A percentile compares a stretch with the other conserved stretches of the same genome.
Conservation (phyloP, 2,888 invertebrate species). For the Gortyna flavago region DNA sequence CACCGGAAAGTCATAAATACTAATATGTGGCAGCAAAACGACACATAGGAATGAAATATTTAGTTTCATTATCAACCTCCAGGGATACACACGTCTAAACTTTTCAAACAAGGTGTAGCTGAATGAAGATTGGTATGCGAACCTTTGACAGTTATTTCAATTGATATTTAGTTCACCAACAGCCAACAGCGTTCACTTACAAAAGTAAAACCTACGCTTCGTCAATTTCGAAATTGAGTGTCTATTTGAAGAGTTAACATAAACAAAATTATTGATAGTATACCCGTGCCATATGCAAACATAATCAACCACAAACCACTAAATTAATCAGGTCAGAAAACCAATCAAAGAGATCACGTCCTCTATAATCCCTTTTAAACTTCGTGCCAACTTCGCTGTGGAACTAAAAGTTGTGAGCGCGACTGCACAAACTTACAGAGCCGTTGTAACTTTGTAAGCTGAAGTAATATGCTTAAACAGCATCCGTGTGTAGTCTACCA, state of each 20-base stretch:
- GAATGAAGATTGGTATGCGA: slow-evolving; percentile 18
- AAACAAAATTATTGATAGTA: slow-evolving; percentile 25
- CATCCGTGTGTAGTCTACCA: slow-evolving; percentile 33
- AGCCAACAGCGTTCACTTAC: slow-evolving; percentile 19
- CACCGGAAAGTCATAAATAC: neutral
- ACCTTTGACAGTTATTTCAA: slow-evolving; percentile 25
- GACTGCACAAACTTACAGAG: slow-evolving; percentile 42
- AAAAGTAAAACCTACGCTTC: slow-evolving; percentile 28
- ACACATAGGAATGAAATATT: neutral
- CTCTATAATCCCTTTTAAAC: slow-evolving; percentile 34
- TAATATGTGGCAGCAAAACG: neutral
- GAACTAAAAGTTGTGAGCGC: slow-evolving; percentile 44
- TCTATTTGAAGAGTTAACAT: slow-evolving; percentile 31
- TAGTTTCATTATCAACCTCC: slow-evolving; percentile 1
- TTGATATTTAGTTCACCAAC: slow-evolving; percentile 23
- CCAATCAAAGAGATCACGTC: slow-evolving; percentile 43
- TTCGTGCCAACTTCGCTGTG: slow-evolving; percentile 36
- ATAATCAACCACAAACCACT: slow-evolving; percentile 40
- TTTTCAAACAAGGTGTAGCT: slow-evolving; percentile 9
- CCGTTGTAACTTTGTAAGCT: slow-evolving; percentile 45
- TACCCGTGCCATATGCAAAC: slow-evolving; percentile 28
- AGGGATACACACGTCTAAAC: slow-evolving; percentile 1
- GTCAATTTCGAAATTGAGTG: slow-evolving; percentile 30
- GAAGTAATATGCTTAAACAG: slow-evolving; percentile 40
- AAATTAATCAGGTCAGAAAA: slow-evolving; percentile 43